A percentile compares a stretch with the other conserved stretches of the same genome.
Evolutionary conservation across 2,888 invertebrate species (phyloP).

Genomic region (Cryptus viduatorius): DNA sequence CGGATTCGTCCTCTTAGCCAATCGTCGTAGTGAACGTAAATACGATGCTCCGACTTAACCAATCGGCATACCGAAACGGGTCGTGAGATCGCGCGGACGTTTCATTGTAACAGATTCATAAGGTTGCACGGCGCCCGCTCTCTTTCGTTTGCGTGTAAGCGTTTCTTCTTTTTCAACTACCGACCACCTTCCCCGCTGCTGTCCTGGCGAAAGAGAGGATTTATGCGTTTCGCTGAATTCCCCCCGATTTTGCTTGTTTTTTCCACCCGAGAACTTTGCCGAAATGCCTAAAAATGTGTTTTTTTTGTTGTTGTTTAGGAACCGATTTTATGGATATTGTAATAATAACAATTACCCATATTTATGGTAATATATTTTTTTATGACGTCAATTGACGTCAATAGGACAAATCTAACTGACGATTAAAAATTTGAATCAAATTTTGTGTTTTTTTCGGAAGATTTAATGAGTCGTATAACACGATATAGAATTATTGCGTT

Average conservation of each 20-base stretch:
- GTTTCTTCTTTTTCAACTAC: not conserved
- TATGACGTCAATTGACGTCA: too few relatives aligned
- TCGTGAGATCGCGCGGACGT: not conserved
- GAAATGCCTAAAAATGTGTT: not conserved
- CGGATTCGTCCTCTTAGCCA: not conserved
- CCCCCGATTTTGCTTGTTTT: not conserved
- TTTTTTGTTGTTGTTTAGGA: not conserved
- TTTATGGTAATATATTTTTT: too few relatives aligned
- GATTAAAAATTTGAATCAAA: too few relatives aligned
- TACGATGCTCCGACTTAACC: conserved; percentile 11
- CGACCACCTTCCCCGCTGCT: not conserved
- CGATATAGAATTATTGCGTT: too few relatives aligned
- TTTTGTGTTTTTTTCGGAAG: too few relatives aligned
- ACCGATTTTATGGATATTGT: not conserved
- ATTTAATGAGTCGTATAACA: too few relatives aligned
- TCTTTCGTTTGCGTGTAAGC: not conserved
- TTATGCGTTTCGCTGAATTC: not conserved
- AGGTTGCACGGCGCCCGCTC: not conserved
- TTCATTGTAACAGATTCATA: conserved; percentile 12
- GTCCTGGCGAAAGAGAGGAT: not conserved
- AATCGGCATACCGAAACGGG: not conserved
- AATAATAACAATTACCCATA: not conserved
- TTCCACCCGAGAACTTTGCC: not conserved
- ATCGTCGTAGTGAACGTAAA: conserved; percentile 18
- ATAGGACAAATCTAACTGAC: too few relatives aligned